Percentiles rank a stretch among this genome's conserved stretches.
Evolutionary conservation across 1,140 invertebrate genomes (phyloP).

Genomic region (Drosophila sp.): DNA sequence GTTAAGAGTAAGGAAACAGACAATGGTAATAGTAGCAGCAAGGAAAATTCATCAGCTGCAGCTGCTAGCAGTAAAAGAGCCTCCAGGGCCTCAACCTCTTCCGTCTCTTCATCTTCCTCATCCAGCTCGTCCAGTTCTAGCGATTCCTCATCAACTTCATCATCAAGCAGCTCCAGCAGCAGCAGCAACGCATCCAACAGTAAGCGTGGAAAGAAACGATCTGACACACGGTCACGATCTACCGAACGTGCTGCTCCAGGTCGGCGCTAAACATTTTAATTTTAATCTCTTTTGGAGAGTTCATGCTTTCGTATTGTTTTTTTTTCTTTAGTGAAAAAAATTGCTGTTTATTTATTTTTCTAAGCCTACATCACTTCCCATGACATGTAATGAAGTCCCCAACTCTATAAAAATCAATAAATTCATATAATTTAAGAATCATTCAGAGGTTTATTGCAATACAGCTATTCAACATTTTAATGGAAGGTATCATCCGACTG

Average conservation of each 20-base stretch:
- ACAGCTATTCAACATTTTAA: conserved; percentile 30
- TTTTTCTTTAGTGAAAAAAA: conserved; percentile 22
- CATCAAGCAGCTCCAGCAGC: conserved; percentile 66
- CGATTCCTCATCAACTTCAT: conserved; percentile 59
- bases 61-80: conserved; percentile 41
- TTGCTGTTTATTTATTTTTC: conserved; percentile 66
- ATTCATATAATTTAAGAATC: conserved; percentile 65
- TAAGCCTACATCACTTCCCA: conserved; percentile 52
- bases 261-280: conserved; percentile 17
- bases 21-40: conserved; percentile 46
- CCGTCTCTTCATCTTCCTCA: conserved; percentile 72
- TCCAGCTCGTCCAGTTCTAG: conserved; percentile 75
- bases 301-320: conserved; percentile 38
- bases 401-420: conserved; percentile 60
- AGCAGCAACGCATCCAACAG: conserved; percentile 45
- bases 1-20: conserved; percentile 48
- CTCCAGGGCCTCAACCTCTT: conserved; percentile 61
- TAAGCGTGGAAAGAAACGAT: conserved; percentile 45
- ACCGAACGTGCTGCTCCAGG: conserved; percentile 7
- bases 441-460: conserved; percentile 52
- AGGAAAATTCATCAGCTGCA: conserved; percentile 24
- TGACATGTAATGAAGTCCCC: conserved; percentile 53
- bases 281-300: conserved; percentile 20
- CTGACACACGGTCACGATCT: conserved; percentile 24
- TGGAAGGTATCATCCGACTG: conserved; percentile 65